Percentiles rank a stretch among this genome's conserved stretches.
These are phyloP conservation scores for Silurus aristotelis DNA, from an alignment of 2,797 vertebrate genomes.

Conservation along the genomic window DNA sequence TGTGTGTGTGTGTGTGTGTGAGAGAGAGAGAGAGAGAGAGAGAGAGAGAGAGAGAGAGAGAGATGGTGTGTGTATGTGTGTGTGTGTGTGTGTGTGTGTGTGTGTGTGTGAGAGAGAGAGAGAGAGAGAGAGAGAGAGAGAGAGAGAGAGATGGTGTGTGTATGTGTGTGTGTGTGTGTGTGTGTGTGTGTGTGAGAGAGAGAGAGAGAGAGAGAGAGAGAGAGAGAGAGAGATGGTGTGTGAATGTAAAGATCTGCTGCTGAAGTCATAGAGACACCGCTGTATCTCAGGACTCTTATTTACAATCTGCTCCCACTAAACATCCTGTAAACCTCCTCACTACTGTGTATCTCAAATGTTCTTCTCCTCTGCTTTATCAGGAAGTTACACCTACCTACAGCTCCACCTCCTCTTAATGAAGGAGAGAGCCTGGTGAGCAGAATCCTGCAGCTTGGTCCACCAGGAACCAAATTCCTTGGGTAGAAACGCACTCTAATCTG, in stretches of 20 bases:
- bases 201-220: not conserved
- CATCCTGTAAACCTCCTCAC: not conserved
- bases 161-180: too few relatives aligned
- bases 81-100: too few relatives aligned
- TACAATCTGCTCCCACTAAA: not conserved
- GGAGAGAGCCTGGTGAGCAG: constrained; percentile 99
- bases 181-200: too few relatives aligned
- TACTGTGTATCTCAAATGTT: not conserved
- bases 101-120: too few relatives aligned
- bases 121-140: too few relatives aligned
- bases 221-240: too few relatives aligned
- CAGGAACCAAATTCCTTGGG: constrained; percentile 99
- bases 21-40: too few relatives aligned
- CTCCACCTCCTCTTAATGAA: constrained; percentile 99
- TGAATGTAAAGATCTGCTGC: not conserved
- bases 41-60: too few relatives aligned
- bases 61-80: too few relatives aligned
- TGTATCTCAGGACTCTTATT: not conserved
- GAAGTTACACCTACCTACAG: constrained; percentile 98
- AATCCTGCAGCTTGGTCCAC: constrained; percentile 99
- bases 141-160: too few relatives aligned
- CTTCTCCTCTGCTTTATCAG: constrained; percentile 68
- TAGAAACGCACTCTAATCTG: constrained; percentile 73
- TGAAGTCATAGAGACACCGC: not conserved
- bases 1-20: too few relatives aligned